Percentiles rank a stretch among this genome's conserved stretches.
Conservation (phyloP, 2,797 vertebrate species). For the Heliangelus exortis region DNA sequence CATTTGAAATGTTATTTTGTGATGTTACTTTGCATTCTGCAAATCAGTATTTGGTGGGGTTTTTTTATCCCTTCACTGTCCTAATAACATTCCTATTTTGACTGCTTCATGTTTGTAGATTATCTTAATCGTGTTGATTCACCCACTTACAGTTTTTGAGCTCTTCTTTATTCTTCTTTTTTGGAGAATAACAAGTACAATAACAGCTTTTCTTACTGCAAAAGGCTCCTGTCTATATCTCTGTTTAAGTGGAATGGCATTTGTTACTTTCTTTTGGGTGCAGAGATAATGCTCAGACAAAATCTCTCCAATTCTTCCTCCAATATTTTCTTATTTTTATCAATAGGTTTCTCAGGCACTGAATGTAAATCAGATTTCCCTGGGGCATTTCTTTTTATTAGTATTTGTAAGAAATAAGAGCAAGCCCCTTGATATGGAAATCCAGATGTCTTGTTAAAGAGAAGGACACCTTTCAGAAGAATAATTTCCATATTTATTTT, state of each 20-base stretch:
- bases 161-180: background rate
- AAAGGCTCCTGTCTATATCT: background rate
- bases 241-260: background rate
- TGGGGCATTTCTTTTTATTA: background rate
- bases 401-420: background rate
- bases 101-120: background rate
- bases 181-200: background rate
- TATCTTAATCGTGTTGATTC: background rate
- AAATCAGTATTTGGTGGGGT: background rate
- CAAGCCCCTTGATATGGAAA: background rate
- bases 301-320: background rate
- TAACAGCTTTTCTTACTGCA: background rate
- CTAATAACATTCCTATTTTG: background rate
- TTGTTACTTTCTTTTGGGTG: background rate
- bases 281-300: background rate
- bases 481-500: conserved; percentile 8
- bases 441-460: background rate
- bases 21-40: background rate
- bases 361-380: conserved; percentile 9
- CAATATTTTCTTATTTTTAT: conserved; percentile 17
- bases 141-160: background rate
- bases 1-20: background rate
- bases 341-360: background rate
- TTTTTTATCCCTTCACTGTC: background rate
- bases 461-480: background rate